Conservation (phyloP, 2,888 invertebrate species). For the Dryadula phaetusa region DNA sequence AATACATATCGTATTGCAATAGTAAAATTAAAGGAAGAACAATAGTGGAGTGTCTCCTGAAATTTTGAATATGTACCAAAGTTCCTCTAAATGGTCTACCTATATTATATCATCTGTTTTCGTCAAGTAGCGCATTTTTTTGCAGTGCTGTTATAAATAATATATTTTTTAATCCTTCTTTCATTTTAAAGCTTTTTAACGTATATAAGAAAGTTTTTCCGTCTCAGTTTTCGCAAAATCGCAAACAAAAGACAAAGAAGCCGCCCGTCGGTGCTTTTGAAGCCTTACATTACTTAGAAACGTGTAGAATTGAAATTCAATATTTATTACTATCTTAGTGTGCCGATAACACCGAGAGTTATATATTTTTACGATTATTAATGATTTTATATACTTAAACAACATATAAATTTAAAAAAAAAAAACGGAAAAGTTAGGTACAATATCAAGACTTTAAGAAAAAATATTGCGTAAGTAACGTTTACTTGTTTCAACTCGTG, state of each 20-base stretch:
- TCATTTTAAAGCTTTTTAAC: constrained; percentile 1
- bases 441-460: too few relatives aligned
- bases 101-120: not conserved
- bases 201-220: constrained; percentile 37
- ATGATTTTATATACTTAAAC: constrained; percentile 28
- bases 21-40: not conserved
- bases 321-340: constrained; percentile 59
- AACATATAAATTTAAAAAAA: not conserved
- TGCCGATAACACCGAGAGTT: constrained; percentile 43
- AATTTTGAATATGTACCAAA: too few relatives aligned
- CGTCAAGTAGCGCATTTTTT: not conserved
- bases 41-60: not conserved
- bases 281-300: constrained; percentile 61
- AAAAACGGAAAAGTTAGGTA: too few relatives aligned
- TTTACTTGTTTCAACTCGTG: too few relatives aligned
- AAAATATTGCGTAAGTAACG: too few relatives aligned
- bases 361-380: constrained; percentile 20
- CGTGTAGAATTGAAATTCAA: constrained; percentile 61
- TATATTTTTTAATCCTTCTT: not conserved
- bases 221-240: constrained; percentile 54
- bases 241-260: constrained; percentile 52
- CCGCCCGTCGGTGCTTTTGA: constrained; percentile 51
- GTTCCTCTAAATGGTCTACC: too few relatives aligned
- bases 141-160: not conserved
- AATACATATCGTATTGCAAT: too few relatives aligned